These are phyloP conservation scores for Syritta pipiens DNA, from an alignment of 2,888 invertebrate species.

Conservation along the genomic window DNA sequence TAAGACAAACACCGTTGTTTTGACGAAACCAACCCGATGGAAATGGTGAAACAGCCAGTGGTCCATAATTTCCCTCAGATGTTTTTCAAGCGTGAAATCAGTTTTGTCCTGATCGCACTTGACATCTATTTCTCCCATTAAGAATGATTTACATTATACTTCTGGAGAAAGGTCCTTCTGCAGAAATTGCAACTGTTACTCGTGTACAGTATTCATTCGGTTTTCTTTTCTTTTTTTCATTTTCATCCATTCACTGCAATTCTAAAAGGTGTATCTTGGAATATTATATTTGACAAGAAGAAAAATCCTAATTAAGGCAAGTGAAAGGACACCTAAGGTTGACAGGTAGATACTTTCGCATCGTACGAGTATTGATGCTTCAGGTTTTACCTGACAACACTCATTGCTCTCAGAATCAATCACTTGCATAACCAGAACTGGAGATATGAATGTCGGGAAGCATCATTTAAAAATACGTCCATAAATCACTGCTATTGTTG, in stretches of 20 bases:
- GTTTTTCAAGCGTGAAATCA: background rate
- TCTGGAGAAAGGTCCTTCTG: background rate
- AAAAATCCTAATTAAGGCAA: too few relatives aligned
- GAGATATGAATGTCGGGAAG: background rate
- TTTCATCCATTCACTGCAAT: background rate
- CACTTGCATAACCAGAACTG: background rate
- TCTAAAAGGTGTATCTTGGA: too few relatives aligned
- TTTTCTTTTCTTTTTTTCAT: background rate
- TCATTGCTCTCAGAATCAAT: too few relatives aligned
- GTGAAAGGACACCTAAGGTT: background rate
- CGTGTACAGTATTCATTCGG: too few relatives aligned
- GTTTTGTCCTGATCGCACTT: background rate
- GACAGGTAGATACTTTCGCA: conserved; percentile 5
- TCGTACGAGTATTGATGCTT: background rate
- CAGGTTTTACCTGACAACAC: background rate
- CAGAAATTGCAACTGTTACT: conserved; percentile 1
- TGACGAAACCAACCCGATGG: too few relatives aligned
- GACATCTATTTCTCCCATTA: background rate
- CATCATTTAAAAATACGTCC: conserved; percentile 4
- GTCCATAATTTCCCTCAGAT: too few relatives aligned
- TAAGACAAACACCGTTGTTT: too few relatives aligned
- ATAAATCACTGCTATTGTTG: conserved; percentile 2
- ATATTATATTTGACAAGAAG: too few relatives aligned
- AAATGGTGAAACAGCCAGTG: too few relatives aligned
- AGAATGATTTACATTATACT: background rate